Evolutionary conservation across 2,888 invertebrate genomes (phyloP).

Genomic region (Mesochorus sp.): DNA sequence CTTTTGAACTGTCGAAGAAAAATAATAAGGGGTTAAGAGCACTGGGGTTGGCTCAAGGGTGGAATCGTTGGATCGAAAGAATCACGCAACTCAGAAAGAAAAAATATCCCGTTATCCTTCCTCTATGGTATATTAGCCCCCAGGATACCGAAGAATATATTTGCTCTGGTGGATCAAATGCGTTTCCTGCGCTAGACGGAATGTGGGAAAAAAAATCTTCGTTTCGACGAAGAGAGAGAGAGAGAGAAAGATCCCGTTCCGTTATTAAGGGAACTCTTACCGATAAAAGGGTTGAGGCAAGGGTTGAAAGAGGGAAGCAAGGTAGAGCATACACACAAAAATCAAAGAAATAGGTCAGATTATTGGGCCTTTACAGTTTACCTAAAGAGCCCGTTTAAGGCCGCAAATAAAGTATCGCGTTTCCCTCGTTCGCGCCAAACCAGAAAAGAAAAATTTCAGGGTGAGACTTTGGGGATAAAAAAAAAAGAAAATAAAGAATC

Average conservation of each 20-base stretch:
- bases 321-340: slow-evolving; percentile 33
- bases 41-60: slow-evolving; percentile 25
- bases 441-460: slow-evolving; percentile 16
- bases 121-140: slow-evolving; percentile 14
- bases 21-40: background rate
- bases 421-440: slow-evolving; percentile 65
- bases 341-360: slow-evolving; percentile 76
- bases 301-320: slow-evolving; percentile 73
- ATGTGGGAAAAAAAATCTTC: slow-evolving; percentile 79
- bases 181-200: slow-evolving; percentile 74
- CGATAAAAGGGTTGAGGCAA: slow-evolving; percentile 78
- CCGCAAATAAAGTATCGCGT: slow-evolving; percentile 75
- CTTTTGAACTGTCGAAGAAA: slow-evolving; percentile 34
- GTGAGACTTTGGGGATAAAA: slow-evolving; percentile 11
- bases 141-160: slow-evolving; percentile 14
- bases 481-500: slow-evolving; percentile 40
- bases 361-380: slow-evolving; percentile 69
- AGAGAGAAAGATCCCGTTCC: slow-evolving; percentile 61
- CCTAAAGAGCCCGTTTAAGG: slow-evolving; percentile 75
- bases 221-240: too few species aligned
- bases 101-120: slow-evolving; percentile 52
- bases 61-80: slow-evolving; percentile 33
- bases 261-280: background rate
- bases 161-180: slow-evolving; percentile 5
- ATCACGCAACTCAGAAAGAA: slow-evolving; percentile 45